Conservation (phyloP, 2,113 vertebrate genomes). For the Plestiodon gilberti region DNA sequence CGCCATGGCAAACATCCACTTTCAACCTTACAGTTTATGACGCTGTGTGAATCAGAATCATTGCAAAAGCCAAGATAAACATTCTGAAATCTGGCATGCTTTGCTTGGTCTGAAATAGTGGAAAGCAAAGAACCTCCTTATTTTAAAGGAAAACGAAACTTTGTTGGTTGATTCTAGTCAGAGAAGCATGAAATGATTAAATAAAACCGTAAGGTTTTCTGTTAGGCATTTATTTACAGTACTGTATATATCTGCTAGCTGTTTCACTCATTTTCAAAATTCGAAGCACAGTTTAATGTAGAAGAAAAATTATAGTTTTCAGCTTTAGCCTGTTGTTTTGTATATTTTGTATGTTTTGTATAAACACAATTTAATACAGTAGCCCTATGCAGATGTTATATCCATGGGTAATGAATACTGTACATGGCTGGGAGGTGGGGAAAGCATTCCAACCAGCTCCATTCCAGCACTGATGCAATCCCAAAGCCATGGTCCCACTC, state of each 20-base stretch:
- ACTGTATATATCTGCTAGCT: background rate
- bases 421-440: too few relatives aligned
- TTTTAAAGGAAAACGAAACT: constrained; percentile 41
- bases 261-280: constrained; percentile 19
- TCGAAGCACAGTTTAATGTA: background rate
- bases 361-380: too few relatives aligned
- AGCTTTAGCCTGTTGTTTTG: background rate
- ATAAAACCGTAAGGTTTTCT: constrained; percentile 27
- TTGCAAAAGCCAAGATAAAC: constrained; percentile 73
- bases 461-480: too few relatives aligned
- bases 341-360: background rate
- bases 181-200: constrained; percentile 39
- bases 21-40: too few relatives aligned
- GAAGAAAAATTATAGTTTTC: background rate
- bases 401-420: too few relatives aligned
- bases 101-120: constrained; percentile 46
- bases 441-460: too few relatives aligned
- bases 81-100: constrained; percentile 61
- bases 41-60: constrained; percentile 20
- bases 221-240: background rate
- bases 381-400: too few relatives aligned
- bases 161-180: constrained; percentile 23
- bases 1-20: too few relatives aligned
- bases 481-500: too few relatives aligned
- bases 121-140: constrained; percentile 33